phyloP scores from a whole-genome alignment of 2,888 invertebrate genomes.

The Melinaea menophilus region DNA sequence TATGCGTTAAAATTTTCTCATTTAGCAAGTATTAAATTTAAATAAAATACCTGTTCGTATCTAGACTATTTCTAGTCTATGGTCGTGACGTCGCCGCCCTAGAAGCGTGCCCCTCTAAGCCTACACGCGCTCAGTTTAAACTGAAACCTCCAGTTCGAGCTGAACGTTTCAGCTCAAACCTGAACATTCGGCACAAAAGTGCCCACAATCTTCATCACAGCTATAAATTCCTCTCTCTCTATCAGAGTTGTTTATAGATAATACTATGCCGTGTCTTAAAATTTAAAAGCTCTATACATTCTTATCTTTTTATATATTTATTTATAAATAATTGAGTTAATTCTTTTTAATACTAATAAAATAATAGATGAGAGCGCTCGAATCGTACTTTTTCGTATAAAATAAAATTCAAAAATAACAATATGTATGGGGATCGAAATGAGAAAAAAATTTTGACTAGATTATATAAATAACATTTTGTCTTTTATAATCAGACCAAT shows the following conservation, averaged over 20 bases:
- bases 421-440: conserved; percentile 52
- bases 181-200: conserved; percentile 69
- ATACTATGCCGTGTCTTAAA: conserved; percentile 69
- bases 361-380: conserved; percentile 61
- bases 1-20: conserved; percentile 44
- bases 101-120: conserved; percentile 44
- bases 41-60: conserved; percentile 33
- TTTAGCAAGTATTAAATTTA: conserved; percentile 41
- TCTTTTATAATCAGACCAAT: conserved; percentile 62
- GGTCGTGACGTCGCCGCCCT: conserved; percentile 10
- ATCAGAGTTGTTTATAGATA: conserved; percentile 56
- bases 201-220: conserved; percentile 72
- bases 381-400: conserved; percentile 47
- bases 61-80: conserved; percentile 6
- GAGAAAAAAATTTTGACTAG: conserved; percentile 74
- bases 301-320: conserved; percentile 69
- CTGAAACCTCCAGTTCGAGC: conserved; percentile 33
- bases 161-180: conserved; percentile 17
- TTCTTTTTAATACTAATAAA: conserved; percentile 72
- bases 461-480: conserved; percentile 51
- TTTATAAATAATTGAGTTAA: conserved; percentile 77
- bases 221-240: conserved; percentile 71
- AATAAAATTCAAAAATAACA: conserved; percentile 49
- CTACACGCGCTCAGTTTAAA: conserved; percentile 40
- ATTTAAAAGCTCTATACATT: conserved; percentile 78